Conservation (phyloP, 2,113 vertebrate species). For the Hippocampus mohnikei region DNA sequence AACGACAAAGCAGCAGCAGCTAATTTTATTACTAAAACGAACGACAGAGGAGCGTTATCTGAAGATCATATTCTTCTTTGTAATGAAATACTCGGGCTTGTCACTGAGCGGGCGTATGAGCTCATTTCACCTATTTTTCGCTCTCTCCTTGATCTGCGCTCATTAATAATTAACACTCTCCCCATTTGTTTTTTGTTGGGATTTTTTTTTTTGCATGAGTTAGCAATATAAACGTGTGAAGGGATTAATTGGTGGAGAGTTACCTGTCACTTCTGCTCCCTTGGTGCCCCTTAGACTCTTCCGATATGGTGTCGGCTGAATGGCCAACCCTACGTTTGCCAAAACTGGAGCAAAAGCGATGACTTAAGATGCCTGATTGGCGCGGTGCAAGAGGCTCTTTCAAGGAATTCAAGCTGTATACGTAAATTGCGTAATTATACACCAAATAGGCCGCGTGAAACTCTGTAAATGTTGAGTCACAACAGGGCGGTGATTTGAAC, state of each 20-base stretch:
- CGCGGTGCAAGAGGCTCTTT: too few species aligned
- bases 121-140: constrained; percentile 58
- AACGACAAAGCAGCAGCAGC: constrained; percentile 29
- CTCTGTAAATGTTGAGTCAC: too few species aligned
- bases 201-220: constrained; percentile 6
- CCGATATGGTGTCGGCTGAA: background rate
- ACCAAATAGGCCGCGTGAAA: too few species aligned
- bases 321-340: too few species aligned
- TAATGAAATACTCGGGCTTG: constrained; percentile 61
- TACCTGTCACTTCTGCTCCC: background rate
- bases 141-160: constrained; percentile 61
- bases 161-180: constrained; percentile 66
- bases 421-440: too few species aligned
- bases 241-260: constrained; percentile 31
- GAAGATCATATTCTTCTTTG: constrained; percentile 41
- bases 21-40: constrained; percentile 51
- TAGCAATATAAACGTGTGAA: constrained; percentile 40
- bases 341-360: too few species aligned
- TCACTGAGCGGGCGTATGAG: constrained; percentile 37
- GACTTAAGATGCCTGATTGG: too few species aligned
- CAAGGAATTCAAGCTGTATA: too few species aligned
- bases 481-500: too few species aligned
- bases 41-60: constrained; percentile 32
- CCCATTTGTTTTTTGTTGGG: constrained; percentile 50
- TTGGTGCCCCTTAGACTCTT: constrained; percentile 17